These are phyloP conservation scores for Campoplex nolae DNA, from an alignment of 2,888 invertebrate species.

Conservation along the genomic window DNA sequence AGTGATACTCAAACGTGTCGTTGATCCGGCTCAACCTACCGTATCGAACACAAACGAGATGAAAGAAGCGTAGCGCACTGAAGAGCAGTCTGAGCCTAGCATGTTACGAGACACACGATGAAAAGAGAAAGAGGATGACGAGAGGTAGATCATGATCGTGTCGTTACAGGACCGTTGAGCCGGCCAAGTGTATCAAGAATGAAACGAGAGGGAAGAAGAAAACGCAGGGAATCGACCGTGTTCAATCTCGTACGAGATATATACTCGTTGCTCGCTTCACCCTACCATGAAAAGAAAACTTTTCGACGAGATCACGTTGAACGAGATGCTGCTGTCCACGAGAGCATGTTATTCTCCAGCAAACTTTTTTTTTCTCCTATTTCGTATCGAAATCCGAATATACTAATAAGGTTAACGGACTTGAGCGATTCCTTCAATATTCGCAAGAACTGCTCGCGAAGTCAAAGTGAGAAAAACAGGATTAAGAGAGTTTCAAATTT, in stretches of 20 bases:
- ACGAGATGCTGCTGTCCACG: slow-evolving; percentile 1
- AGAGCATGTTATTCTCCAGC: slow-evolving; percentile 21
- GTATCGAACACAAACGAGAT: slow-evolving; percentile 42
- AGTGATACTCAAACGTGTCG: slow-evolving; percentile 36
- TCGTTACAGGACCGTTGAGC: slow-evolving; percentile 48
- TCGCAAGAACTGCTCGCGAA: slow-evolving; percentile 3
- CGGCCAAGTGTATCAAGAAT: slow-evolving; percentile 45
- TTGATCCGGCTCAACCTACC: slow-evolving; percentile 54
- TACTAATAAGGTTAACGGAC: not conserved
- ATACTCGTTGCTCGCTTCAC: slow-evolving; percentile 34
- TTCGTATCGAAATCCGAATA: not conserved
- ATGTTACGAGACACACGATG: not conserved
- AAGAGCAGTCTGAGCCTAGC: not conserved
- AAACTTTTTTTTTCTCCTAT: not conserved
- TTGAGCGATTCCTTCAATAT: not conserved
- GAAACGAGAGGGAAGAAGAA: slow-evolving; percentile 41
- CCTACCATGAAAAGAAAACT: slow-evolving; percentile 50
- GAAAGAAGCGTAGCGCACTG: slow-evolving; percentile 34
- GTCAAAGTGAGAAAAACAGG: not conserved
- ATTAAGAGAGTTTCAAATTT: not conserved
- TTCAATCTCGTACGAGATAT: slow-evolving; percentile 50
- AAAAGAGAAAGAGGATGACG: slow-evolving; percentile 14
- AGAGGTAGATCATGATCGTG: slow-evolving; percentile 52
- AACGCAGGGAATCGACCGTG: slow-evolving; percentile 24
- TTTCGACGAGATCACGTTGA: slow-evolving; percentile 45